phyloP scores from a whole-genome alignment of 1,140 invertebrate species.

The Onthophagus taurus region DNA sequence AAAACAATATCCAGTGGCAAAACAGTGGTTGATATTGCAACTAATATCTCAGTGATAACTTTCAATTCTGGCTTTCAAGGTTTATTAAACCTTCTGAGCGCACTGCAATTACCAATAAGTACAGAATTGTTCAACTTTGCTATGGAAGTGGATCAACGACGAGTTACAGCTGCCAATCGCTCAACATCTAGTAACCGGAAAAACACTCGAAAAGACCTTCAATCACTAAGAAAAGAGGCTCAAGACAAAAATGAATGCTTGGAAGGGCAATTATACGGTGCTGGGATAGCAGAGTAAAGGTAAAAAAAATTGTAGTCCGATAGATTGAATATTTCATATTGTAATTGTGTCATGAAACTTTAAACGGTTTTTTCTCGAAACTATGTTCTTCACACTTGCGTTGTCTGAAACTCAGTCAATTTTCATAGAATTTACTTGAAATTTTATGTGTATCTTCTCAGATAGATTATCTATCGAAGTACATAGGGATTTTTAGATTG shows the following conservation, averaged over 20 bases:
- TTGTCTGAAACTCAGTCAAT: neutral
- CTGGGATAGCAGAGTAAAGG: neutral
- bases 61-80: neutral
- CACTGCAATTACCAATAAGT: neutral
- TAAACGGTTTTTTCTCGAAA: neutral
- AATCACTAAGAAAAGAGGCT: conserved; percentile 2
- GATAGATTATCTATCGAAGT: neutral
- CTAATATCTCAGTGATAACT: neutral
- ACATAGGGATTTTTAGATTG: neutral
- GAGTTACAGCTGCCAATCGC: neutral
- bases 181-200: neutral
- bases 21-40: conserved; percentile 15
- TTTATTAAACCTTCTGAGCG: neutral
- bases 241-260: neutral
- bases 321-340: neutral
- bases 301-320: neutral
- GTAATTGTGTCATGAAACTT: neutral
- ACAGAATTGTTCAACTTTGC: neutral
- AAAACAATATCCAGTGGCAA: conserved; percentile 17
- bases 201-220: neutral
- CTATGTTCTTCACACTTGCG: neutral
- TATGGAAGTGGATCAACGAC: neutral
- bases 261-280: neutral
- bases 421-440: neutral
- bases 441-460: neutral